These are phyloP conservation scores for Bugula neritina DNA, from an alignment of 2,888 invertebrate genomes.

Conservation along the genomic window DNA sequence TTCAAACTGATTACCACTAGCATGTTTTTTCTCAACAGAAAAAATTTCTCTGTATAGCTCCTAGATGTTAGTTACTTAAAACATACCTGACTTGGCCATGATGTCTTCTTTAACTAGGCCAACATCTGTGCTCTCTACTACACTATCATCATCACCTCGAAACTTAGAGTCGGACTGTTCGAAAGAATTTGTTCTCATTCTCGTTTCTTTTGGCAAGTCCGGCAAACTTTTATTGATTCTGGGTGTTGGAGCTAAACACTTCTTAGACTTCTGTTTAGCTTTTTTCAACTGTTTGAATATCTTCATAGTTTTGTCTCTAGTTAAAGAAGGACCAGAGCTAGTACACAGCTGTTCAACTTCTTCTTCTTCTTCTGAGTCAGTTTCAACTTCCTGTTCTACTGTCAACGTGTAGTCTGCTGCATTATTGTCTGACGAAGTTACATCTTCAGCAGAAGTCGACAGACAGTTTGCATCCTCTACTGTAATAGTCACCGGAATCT, in stretches of 20 bases:
- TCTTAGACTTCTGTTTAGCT: conserved; percentile 14
- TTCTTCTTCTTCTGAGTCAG: not conserved
- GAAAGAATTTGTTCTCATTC: not conserved
- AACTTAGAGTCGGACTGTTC: not conserved
- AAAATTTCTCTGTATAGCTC: no score
- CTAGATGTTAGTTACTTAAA: no score
- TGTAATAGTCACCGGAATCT: conserved; percentile 14
- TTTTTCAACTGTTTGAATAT: conserved; percentile 27
- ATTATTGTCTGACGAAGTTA: no score
- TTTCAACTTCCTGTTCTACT: not conserved
- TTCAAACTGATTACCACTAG: no score
- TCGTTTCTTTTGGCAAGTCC: conserved; percentile 8
- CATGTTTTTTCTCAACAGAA: no score
- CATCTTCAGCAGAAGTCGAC: not conserved
- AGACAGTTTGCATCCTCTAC: not conserved
- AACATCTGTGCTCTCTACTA: not conserved
- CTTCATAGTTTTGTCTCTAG: conserved; percentile 3
- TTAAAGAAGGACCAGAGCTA: not conserved
- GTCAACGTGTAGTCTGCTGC: not conserved
- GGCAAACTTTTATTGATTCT: conserved; percentile 11
- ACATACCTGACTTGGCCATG: conserved; percentile 5
- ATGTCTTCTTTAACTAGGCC: not conserved
- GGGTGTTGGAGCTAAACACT: conserved; percentile 20
- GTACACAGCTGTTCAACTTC: not conserved
- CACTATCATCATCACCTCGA: not conserved